A percentile compares a stretch with the other conserved stretches of the same genome.
Conservation (phyloP, 2,797 vertebrate species). For the Fistularia commersonii region DNA sequence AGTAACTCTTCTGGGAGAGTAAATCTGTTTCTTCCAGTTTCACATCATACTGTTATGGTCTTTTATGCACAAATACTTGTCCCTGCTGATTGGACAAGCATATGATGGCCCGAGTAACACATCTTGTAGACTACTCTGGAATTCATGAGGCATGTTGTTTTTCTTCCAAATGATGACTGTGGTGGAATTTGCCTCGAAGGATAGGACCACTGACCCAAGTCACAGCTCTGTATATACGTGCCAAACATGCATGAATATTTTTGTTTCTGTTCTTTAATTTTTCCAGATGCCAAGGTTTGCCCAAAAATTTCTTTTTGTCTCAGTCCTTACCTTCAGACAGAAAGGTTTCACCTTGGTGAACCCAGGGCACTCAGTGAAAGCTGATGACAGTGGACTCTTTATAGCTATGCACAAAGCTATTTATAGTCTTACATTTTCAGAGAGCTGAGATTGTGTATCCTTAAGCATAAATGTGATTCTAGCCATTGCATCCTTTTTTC, state of each 20-base stretch:
- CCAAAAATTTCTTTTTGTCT: not conserved
- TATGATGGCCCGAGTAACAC: conserved; percentile 20
- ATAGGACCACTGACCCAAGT: conserved; percentile 30
- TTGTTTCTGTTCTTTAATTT: not conserved
- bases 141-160: conserved; percentile 36
- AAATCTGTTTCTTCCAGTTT: conserved; percentile 12
- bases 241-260: conserved; percentile 21
- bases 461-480: no score
- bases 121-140: conserved; percentile 22
- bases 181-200: conserved; percentile 50
- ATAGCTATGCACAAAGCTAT: conserved; percentile 44
- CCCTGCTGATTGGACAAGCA: conserved; percentile 15
- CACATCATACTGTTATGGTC: conserved; percentile 3
- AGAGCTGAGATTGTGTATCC: no score
- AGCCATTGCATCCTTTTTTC: no score
- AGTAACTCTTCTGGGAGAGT: conserved; percentile 7
- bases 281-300: not conserved
- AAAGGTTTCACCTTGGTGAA: conserved; percentile 43
- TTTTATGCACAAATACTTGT: conserved; percentile 1
- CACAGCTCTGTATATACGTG: conserved; percentile 23
- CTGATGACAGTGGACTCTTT: conserved; percentile 62
- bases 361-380: conserved; percentile 54
- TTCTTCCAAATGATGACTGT: conserved; percentile 44
- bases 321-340: conserved; percentile 30
- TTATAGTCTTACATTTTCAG: conserved; percentile 21